Evolutionary conservation across 1,140 invertebrate genomes (phyloP).

Genomic region (Bilobella aurantiaca): DNA sequence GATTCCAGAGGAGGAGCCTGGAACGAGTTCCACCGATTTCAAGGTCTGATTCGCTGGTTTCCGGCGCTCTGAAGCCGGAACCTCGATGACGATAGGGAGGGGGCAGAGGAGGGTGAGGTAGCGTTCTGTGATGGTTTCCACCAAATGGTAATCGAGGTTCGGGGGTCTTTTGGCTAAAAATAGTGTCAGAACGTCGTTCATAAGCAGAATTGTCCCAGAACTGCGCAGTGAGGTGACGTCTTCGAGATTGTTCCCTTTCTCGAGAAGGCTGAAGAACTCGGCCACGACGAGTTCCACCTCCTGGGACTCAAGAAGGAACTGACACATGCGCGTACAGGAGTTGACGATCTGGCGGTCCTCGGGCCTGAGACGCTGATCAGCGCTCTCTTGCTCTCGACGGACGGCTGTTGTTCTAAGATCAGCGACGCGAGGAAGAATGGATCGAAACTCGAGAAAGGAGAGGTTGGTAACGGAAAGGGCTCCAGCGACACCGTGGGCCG

Average conservation of each 20-base stretch:
- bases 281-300: neutral
- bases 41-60: neutral
- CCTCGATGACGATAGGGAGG: neutral
- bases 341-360: neutral
- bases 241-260: neutral
- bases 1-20: neutral
- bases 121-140: neutral
- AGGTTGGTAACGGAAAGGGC: neutral
- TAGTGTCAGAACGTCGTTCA: neutral
- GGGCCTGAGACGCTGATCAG: neutral
- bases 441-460: constrained; percentile 7
- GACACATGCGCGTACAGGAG: neutral
- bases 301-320: neutral
- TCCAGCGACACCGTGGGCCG: constrained; percentile 6
- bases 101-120: neutral
- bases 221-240: neutral
- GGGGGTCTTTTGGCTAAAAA: neutral
- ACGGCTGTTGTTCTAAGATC: neutral
- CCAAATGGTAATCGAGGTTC: neutral
- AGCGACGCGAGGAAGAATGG: constrained; percentile 3
- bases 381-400: neutral
- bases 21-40: neutral
- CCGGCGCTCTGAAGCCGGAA: neutral
- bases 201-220: neutral
- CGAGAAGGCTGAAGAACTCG: neutral